Evolutionary conservation across 1,140 invertebrate species (phyloP).

Genomic region (Dendrolimus kikuchii): DNA sequence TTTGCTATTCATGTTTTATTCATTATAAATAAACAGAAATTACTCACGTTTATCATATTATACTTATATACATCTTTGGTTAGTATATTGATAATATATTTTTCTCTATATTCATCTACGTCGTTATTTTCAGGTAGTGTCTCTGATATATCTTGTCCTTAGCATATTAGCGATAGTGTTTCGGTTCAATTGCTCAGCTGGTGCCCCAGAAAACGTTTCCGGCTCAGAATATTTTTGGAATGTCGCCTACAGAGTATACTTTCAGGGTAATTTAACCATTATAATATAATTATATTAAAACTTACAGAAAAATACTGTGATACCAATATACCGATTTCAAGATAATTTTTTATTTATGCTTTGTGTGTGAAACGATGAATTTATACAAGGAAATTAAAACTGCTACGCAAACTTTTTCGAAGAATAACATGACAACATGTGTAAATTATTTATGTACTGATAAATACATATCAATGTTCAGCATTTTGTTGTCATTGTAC

Average conservation of each 20-base stretch:
- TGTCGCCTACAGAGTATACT: constrained; percentile 19
- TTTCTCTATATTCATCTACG: not conserved
- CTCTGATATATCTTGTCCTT: constrained; percentile 21
- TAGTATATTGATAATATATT: not conserved
- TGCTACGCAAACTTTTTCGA: too few relatives aligned
- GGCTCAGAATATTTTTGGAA: constrained; percentile 19
- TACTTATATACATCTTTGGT: not conserved
- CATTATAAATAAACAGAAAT: not conserved
- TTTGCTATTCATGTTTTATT: not conserved
- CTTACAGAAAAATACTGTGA: not conserved
- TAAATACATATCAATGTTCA: too few relatives aligned
- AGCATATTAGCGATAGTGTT: constrained; percentile 23
- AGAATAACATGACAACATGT: too few relatives aligned
- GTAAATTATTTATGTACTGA: too few relatives aligned
- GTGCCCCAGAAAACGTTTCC: not conserved
- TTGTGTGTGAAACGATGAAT: too few relatives aligned
- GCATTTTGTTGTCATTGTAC: too few relatives aligned
- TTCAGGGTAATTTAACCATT: constrained; percentile 21
- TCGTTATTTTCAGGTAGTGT: constrained; percentile 18
- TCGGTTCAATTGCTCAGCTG: constrained; percentile 18
- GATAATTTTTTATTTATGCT: too few relatives aligned
- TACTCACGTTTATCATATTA: not conserved
- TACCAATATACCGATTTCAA: too few relatives aligned
- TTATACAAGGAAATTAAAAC: too few relatives aligned
- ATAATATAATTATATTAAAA: not conserved